phyloP scores from a whole-genome alignment of 2,113 vertebrate species.

The Solea senegalensis region DNA sequence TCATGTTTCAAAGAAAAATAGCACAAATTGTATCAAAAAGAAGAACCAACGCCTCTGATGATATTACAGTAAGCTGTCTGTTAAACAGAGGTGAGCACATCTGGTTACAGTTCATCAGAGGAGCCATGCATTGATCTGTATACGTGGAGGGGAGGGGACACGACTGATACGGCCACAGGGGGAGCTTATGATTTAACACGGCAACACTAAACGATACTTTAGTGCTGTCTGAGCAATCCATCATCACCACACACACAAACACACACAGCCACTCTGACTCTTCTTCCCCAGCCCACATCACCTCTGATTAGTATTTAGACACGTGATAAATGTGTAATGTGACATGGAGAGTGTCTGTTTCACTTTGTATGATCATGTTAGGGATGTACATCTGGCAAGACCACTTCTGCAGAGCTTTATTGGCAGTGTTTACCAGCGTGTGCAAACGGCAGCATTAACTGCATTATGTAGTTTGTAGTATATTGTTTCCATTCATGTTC shows the following conservation, averaged over 20 bases:
- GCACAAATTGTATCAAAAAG: not conserved
- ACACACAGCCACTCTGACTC: too few relatives aligned
- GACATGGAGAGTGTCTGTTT: too few relatives aligned
- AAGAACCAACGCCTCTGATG: not conserved
- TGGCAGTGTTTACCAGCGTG: not conserved
- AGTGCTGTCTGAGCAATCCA: not conserved
- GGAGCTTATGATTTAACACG: constrained; percentile 35
- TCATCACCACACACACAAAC: too few relatives aligned
- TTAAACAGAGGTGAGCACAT: constrained; percentile 4
- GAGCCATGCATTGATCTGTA: constrained; percentile 54
- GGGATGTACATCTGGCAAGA: too few relatives aligned
- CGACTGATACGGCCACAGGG: constrained; percentile 32
- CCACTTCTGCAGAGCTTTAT: too few relatives aligned
- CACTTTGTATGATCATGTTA: too few relatives aligned
- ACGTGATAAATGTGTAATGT: too few relatives aligned
- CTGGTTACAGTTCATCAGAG: constrained; percentile 2
- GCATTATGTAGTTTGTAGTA: too few relatives aligned
- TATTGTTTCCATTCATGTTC: not conserved
- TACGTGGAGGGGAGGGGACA: constrained; percentile 74
- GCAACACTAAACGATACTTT: not conserved
- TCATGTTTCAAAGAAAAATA: not conserved
- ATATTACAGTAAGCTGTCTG: too few relatives aligned
- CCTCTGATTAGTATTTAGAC: too few relatives aligned
- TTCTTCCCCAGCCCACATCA: too few relatives aligned
- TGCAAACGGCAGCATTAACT: not conserved